Base-by-base conservation (phyloP, 2,888 invertebrate genomes). In the Ariolimax columbianus region DNA sequence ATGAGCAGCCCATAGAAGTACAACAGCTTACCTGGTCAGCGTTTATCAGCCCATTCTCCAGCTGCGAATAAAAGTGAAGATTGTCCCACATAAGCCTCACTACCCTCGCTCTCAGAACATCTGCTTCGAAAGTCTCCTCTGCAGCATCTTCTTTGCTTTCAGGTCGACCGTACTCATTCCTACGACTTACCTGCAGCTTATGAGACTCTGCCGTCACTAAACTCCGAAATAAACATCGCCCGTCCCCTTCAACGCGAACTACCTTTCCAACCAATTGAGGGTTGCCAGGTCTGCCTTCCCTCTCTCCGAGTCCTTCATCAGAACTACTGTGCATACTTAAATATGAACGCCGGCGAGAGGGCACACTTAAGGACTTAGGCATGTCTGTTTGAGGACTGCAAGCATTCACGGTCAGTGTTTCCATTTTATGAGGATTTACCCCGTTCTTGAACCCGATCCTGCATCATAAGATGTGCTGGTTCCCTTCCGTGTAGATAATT, bases 151-250 rank as follows among this genome's bases (percentile, higher is more conserved):
- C 77, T 26, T 87, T 83, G 78, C 89, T 88, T 11, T 70, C 77
- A 36, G 81, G 55, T 17, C 80, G 80, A 0, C 89, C 83, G n/a
- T 75, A 82, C n/a, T 63, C 73, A 19, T 88, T 86, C 0, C 88
- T 87, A 19, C 87, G 86, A 33, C 86, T 87, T 68, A 88, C 89
- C 36, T 81, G 78, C 68, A 86, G 89, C 0, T 86, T 88, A 17
- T 68, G 82, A 23, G 86, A 88, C 77, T 88, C 88, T 23, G 86
- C 86, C 0, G 88, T 89, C 11, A 80, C 87, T 40, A 90, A 89
- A 36, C 83, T 86, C 33, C 90, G 89, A 84, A 51, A 83, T 26
- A 83, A 63, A n/a, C 83, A 83, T 6, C 83, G 83, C 11, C 83
- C 83, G 30, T 83, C 83, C 19, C 83, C 83, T 40, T 43, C 40